These are phyloP conservation scores for Grus americana DNA, from an alignment of 2,113 vertebrate species.

Conservation along the genomic window DNA sequence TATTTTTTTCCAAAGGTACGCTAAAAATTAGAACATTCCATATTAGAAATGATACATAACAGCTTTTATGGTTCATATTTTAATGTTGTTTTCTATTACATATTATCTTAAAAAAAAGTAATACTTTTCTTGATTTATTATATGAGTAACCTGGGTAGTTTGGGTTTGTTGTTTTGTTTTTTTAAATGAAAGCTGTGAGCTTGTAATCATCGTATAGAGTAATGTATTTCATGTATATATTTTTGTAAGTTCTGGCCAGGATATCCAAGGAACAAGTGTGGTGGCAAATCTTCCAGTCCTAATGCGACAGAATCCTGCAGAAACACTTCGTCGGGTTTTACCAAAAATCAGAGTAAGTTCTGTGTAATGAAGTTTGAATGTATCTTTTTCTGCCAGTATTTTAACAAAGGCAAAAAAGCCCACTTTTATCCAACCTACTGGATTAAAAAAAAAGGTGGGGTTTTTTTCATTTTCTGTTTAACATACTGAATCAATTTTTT, in stretches of 20 bases:
- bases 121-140: background rate
- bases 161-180: background rate
- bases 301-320: conserved; percentile 91
- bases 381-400: background rate
- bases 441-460: background rate
- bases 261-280: conserved; percentile 90
- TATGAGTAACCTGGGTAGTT: background rate
- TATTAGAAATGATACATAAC: background rate
- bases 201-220: background rate
- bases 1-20: background rate
- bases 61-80: background rate
- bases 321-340: conserved; percentile 91
- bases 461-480: background rate
- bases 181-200: background rate
- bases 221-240: conserved; percentile 48
- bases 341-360: conserved; percentile 92
- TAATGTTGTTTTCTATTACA: background rate
- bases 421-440: background rate
- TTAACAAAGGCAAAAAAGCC: background rate
- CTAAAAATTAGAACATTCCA: background rate
- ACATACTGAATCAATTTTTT: background rate
- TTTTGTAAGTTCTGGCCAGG: conserved; percentile 87
- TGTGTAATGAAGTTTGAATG: conserved; percentile 20
- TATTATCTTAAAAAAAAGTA: background rate
- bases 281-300: conserved; percentile 90